Evolutionary conservation across 2,888 invertebrate genomes (phyloP).

Genomic region (Drosophila vallismaia): DNA sequence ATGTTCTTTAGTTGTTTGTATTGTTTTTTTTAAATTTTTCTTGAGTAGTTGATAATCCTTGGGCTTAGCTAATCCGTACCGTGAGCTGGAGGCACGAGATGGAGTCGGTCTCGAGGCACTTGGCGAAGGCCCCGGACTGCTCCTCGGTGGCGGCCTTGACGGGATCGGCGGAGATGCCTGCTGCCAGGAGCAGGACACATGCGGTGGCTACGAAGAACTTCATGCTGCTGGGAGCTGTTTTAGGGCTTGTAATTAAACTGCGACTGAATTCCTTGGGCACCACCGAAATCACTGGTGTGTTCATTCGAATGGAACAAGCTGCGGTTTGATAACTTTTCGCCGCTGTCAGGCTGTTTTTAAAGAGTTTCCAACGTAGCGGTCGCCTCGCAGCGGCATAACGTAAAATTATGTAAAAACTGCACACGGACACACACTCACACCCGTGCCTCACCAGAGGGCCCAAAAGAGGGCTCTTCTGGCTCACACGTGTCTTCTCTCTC

Average conservation of each 20-base stretch:
- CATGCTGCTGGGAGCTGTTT: slow-evolving; percentile 69
- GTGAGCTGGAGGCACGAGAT: slow-evolving; percentile 87
- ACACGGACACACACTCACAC: slow-evolving; percentile 46
- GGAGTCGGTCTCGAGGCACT: slow-evolving; percentile 87
- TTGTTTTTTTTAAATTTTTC: slow-evolving; percentile 1
- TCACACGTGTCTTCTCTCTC: slow-evolving; percentile 26
- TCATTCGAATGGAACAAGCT: slow-evolving; percentile 84
- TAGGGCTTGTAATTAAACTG: slow-evolving; percentile 50
- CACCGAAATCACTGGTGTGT: slow-evolving; percentile 83
- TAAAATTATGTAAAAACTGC: slow-evolving; percentile 75
- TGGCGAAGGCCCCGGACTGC: slow-evolving; percentile 84
- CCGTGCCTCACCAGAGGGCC: slow-evolving; percentile 28
- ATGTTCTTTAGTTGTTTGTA: slow-evolving; percentile 29
- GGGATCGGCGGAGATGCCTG: slow-evolving; percentile 81
- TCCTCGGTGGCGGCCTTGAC: slow-evolving; percentile 68
- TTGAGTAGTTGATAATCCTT: slow-evolving; percentile 59
- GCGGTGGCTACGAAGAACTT: slow-evolving; percentile 81
- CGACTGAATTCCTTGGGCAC: slow-evolving; percentile 71
- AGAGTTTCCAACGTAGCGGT: slow-evolving; percentile 81
- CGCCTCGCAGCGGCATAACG: slow-evolving; percentile 69
- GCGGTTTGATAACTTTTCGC: slow-evolving; percentile 84
- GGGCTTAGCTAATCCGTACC: slow-evolving; percentile 81
- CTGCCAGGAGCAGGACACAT: slow-evolving; percentile 81
- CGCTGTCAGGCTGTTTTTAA: slow-evolving; percentile 84
- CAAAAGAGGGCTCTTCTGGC: slow-evolving; percentile 33